Evolutionary conservation across 2,797 vertebrate species (phyloP), one percentile per base, ranked within the genome.

Genomic region (Cuniculus paca): DNA sequence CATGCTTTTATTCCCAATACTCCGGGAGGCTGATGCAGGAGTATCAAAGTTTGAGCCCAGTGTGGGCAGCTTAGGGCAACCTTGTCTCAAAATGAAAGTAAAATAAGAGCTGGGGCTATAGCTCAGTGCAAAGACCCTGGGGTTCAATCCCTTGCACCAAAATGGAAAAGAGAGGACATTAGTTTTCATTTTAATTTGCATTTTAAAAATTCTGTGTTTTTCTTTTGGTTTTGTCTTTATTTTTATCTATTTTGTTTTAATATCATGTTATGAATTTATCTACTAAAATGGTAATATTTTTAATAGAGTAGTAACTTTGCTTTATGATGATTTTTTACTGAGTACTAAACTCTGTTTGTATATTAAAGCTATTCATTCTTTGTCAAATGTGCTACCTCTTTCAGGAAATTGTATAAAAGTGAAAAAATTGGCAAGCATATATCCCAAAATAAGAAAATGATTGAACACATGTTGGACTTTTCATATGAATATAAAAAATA

Each of bases 171-270:
- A 45, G 13, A 28, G 24, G 4, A 50, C 72, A 68, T 72, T 28
- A 54, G 86, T 50, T 87, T 90, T 63, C 11, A 77, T 78, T n/a
- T 88, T 83, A 78, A 39, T 84, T 83, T 88, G 2, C 24, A 54
- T 31, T 50, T 81, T 83, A 54, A 77, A 90, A 70, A 39, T 77
- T 80, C 2, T 90, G 4, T 39, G 19, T 48, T 84, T 88, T 96
- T 87, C 36, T 77, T 5, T 70, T 48, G 50, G 11, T 91, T 95
- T 86, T 39, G 13, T 77, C 4, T 92, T 70, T 86, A 34, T 88
- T 83, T 50, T 70, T 91, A 42, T 61, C 58, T 77, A 39, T 72
- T 95, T 94, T 97, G 17, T 36, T 92, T 92, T 80, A 89, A 16
- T 14, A 87, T 72, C 34, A 56, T 77, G 8, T 79, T 75, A 52